Conservation (phyloP, 2,113 vertebrate genomes). For the Corydoras maculifer region DNA sequence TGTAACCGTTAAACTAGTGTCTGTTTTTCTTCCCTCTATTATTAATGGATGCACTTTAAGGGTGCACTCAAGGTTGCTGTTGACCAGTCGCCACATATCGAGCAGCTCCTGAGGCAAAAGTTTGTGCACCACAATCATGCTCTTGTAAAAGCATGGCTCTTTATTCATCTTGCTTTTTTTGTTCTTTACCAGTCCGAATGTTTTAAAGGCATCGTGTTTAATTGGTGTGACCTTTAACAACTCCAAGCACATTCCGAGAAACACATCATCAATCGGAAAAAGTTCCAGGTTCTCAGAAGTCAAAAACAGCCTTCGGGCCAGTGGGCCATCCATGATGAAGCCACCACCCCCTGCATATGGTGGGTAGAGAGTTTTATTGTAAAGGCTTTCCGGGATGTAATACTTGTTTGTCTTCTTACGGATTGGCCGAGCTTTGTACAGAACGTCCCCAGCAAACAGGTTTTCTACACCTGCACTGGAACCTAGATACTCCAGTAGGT, state of each 20-base stretch:
- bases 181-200: constrained; percentile 86
- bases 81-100: constrained; percentile 87
- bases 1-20: too few species aligned
- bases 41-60: constrained; percentile 72
- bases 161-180: constrained; percentile 87
- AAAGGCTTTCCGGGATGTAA: constrained; percentile 79
- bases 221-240: constrained; percentile 74
- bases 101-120: constrained; percentile 79
- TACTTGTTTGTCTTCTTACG: constrained; percentile 90
- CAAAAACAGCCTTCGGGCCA: constrained; percentile 73
- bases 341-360: constrained; percentile 91
- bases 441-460: constrained; percentile 84
- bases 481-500: constrained; percentile 85
- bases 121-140: constrained; percentile 95
- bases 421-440: constrained; percentile 81
- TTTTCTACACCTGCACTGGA: constrained; percentile 54
- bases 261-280: constrained; percentile 92
- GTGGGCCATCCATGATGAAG: constrained; percentile 79
- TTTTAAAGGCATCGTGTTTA: constrained; percentile 87
- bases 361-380: constrained; percentile 79
- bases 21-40: neutral
- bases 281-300: constrained; percentile 77
- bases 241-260: constrained; percentile 93
- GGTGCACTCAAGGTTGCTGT: constrained; percentile 66
- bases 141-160: constrained; percentile 88